These are phyloP conservation scores for Cheilosia impressa DNA, from an alignment of 2,888 invertebrate species.

Conservation along the genomic window DNA sequence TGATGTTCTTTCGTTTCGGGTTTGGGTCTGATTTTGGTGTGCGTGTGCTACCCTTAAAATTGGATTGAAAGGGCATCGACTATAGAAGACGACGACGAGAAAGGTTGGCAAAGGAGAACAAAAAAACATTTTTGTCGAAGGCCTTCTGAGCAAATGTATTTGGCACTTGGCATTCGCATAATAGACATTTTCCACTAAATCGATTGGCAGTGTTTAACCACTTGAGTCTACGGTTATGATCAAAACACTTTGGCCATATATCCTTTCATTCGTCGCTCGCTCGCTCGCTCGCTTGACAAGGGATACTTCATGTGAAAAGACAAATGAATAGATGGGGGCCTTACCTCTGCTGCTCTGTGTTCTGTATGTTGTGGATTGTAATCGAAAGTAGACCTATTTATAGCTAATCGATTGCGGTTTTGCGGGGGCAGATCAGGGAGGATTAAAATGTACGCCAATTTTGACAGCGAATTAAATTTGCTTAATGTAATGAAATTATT, in stretches of 20 bases:
- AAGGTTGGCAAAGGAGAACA: neutral
- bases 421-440: neutral
- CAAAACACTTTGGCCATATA: constrained; percentile 42
- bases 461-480: too few relatives aligned
- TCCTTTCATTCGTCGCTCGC: constrained; percentile 20
- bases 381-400: neutral
- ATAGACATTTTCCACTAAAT: constrained; percentile 62
- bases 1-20: constrained; percentile 34
- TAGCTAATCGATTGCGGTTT: neutral
- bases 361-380: neutral
- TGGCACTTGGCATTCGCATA: constrained; percentile 44
- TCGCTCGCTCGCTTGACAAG: constrained; percentile 42
- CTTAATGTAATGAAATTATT: too few relatives aligned
- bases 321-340: neutral
- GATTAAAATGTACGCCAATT: too few relatives aligned
- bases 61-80: constrained; percentile 26
- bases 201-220: constrained; percentile 57
- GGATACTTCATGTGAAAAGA: constrained; percentile 40
- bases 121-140: constrained; percentile 14
- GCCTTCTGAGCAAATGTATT: constrained; percentile 31
- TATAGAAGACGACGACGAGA: neutral
- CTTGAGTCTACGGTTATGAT: constrained; percentile 55
- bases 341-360: neutral
- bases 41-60: constrained; percentile 33
- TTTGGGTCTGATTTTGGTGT: constrained; percentile 2